Evolutionary conservation across 1,140 invertebrate genomes (phyloP).

Genomic region (Drosophila repletoides): DNA sequence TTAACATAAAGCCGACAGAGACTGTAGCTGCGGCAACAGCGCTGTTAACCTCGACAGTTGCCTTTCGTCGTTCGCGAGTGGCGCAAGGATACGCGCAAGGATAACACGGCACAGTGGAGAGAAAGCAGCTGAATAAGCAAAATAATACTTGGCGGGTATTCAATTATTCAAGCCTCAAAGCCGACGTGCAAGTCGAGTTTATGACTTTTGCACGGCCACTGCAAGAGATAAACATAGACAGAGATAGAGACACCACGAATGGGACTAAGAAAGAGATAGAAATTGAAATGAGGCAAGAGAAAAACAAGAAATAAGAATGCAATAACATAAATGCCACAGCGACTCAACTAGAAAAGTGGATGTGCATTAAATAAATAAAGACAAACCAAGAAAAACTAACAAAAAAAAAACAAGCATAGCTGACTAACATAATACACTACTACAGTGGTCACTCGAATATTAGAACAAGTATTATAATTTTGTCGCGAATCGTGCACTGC

Average conservation of each 20-base stretch:
- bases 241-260: conserved; percentile 1
- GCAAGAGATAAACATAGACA: conserved; percentile 35
- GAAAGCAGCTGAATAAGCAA: neutral
- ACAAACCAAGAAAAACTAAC: conserved; percentile 32
- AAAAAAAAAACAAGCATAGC: too few relatives aligned
- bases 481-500: too few relatives aligned
- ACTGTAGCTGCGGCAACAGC: neutral
- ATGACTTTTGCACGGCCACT: conserved; percentile 42
- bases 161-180: conserved; percentile 62
- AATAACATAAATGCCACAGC: conserved; percentile 46
- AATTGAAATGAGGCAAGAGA: conserved; percentile 5
- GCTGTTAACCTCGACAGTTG: conserved; percentile 44
- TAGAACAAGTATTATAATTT: too few relatives aligned
- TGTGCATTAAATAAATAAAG: conserved; percentile 71
- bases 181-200: conserved; percentile 52
- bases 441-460: too few relatives aligned
- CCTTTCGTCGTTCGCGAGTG: conserved; percentile 32
- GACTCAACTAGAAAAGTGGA: conserved; percentile 60
- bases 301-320: conserved; percentile 31
- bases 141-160: conserved; percentile 41
- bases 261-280: conserved; percentile 11
- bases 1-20: conserved; percentile 7
- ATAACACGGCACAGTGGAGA: conserved; percentile 16
- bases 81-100: conserved; percentile 59
- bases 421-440: conserved; percentile 44